Percentiles rank a stretch among this genome's conserved stretches.
phyloP scores from a whole-genome alignment of 1,140 invertebrate genomes.

The Charaxes varanes region DNA sequence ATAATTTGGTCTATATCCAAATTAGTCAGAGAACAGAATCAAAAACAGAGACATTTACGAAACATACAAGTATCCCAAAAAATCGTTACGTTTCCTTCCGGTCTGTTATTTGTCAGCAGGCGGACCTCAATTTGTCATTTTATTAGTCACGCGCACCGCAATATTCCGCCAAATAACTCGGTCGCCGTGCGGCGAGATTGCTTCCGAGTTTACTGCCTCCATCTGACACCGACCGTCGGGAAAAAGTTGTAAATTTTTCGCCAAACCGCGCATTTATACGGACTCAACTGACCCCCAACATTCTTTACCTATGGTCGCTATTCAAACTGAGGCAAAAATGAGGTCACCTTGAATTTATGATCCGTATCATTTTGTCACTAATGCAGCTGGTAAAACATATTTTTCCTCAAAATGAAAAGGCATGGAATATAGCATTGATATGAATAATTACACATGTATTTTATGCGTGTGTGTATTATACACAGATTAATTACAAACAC shows the following conservation, averaged over 20 bases:
- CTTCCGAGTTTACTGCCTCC: slow-evolving; percentile 63
- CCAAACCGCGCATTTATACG: slow-evolving; percentile 64
- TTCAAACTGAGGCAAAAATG: slow-evolving; percentile 39
- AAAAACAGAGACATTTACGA: no score
- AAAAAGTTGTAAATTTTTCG: slow-evolving; percentile 69
- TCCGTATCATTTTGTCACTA: no score
- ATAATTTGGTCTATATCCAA: no score
- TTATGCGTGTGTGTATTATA: no score
- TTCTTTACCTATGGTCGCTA: slow-evolving; percentile 40
- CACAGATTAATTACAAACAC: no score
- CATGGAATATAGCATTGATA: no score
- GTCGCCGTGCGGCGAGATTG: slow-evolving; percentile 58
- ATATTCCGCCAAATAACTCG: slow-evolving; percentile 68
- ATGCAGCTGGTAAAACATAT: no score
- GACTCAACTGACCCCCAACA: slow-evolving; percentile 44
- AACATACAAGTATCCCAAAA: no score
- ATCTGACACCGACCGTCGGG: slow-evolving; percentile 42
- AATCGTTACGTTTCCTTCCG: background rate
- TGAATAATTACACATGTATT: no score
- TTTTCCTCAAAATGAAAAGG: no score
- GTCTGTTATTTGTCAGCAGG: slow-evolving; percentile 8
- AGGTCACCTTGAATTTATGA: no score
- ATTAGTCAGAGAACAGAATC: no score
- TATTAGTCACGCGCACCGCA: slow-evolving; percentile 63
- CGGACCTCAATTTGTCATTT: slow-evolving; percentile 64